Evolutionary conservation across 1,140 invertebrate species (phyloP).

Genomic region (Ceratina australensis): DNA sequence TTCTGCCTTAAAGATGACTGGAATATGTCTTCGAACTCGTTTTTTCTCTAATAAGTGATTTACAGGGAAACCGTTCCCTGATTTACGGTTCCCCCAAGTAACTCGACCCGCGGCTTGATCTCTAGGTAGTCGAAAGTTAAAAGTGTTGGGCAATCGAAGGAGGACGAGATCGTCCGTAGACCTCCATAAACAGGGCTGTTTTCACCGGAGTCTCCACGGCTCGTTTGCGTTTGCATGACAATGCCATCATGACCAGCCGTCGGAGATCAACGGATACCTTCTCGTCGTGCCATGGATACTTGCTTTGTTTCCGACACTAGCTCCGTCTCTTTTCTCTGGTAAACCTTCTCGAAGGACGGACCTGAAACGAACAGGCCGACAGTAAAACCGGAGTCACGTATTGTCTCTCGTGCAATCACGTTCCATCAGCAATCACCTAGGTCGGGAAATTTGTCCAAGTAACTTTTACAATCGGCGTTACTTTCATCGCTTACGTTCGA

Average conservation of each 20-base stretch:
- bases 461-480: no score
- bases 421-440: neutral
- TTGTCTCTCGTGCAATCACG: slow-evolving; percentile 6
- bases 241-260: slow-evolving; percentile 1
- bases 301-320: slow-evolving; percentile 32
- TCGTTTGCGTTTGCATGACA: slow-evolving; percentile 19
- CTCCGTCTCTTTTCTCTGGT: slow-evolving; percentile 21
- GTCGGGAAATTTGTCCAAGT: no score
- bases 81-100: neutral
- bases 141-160: neutral
- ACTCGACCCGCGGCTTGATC: neutral
- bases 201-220: neutral
- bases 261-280: slow-evolving; percentile 25
- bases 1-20: neutral
- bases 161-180: neutral
- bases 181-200: slow-evolving; percentile 2
- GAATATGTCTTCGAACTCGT: neutral
- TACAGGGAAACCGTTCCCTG: neutral
- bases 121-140: neutral
- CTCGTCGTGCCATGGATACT: slow-evolving; percentile 10
- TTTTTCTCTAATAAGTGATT: neutral
- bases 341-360: slow-evolving; percentile 60
- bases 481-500: no score
- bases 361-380: slow-evolving; percentile 51
- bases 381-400: slow-evolving; percentile 40